Evolutionary conservation across 2,113 vertebrate species (phyloP).

Genomic region (Pantherophis guttatus): DNA sequence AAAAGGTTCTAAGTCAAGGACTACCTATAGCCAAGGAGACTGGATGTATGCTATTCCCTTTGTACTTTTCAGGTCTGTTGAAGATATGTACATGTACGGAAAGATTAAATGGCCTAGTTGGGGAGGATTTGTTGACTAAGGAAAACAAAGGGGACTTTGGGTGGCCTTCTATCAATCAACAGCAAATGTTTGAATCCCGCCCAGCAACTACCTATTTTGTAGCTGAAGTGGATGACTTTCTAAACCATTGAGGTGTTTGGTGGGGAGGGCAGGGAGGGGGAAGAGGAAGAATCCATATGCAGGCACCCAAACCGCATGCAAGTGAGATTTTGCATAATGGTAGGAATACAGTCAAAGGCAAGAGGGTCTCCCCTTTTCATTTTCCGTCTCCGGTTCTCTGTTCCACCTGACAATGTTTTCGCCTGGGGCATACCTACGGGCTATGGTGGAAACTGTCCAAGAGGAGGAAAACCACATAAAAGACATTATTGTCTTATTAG

Average conservation of each 20-base stretch:
- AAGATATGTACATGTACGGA: not conserved
- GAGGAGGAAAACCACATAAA: constrained; percentile 53
- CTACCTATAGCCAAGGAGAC: not conserved
- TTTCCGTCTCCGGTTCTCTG: constrained; percentile 7
- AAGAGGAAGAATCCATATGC: not conserved
- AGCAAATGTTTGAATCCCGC: constrained; percentile 33
- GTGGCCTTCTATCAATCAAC: constrained; percentile 17
- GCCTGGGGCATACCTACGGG: constrained; percentile 47
- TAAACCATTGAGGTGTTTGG: not conserved
- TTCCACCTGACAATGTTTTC: constrained; percentile 41
- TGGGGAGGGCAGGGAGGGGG: not conserved
- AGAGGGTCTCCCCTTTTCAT: not conserved
- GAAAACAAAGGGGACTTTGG: constrained; percentile 18
- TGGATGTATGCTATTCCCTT: not conserved
- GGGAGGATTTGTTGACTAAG: not conserved
- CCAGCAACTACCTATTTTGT: constrained; percentile 20
- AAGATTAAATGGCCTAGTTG: not conserved
- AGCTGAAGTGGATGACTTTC: constrained; percentile 40
- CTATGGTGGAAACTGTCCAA: constrained; percentile 45
- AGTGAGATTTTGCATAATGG: constrained; percentile 10
- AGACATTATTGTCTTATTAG: constrained; percentile 56
- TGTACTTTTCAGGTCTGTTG: not conserved
- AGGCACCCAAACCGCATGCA: not conserved
- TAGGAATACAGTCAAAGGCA: constrained; percentile 14
- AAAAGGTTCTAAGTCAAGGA: not conserved